A percentile compares a stretch with the other conserved stretches of the same genome.
Conservation (phyloP, 92 coral and sea anemone genomes). For the Montipora capitata region DNA sequence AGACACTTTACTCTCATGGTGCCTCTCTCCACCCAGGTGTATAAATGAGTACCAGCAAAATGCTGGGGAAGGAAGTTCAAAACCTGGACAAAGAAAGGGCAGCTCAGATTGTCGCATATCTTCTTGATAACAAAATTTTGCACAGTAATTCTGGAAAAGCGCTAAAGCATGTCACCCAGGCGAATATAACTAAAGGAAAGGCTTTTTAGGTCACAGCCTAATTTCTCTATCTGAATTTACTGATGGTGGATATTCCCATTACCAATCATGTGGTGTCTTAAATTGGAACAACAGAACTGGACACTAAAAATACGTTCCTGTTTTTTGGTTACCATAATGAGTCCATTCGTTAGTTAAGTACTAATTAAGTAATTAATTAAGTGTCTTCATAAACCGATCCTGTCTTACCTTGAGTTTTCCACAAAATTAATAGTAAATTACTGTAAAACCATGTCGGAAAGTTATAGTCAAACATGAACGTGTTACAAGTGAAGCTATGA, state of each 20-base stretch:
- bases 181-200: constrained; percentile 9
- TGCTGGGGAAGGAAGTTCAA: constrained; percentile 7
- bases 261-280: not conserved
- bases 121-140: not conserved
- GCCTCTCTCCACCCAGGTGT: too few species aligned
- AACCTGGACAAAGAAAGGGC: constrained; percentile 11
- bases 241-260: constrained; percentile 5
- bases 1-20: too few species aligned
- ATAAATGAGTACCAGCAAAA: too few species aligned
- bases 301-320: not conserved
- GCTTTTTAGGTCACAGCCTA: constrained; percentile 3
- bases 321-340: not conserved
- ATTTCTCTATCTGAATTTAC: constrained; percentile 1
- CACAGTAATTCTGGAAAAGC: constrained; percentile 4
- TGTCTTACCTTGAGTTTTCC: constrained; percentile 23
- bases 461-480: constrained; percentile 8
- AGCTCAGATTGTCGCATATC: constrained; percentile 12
- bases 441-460: constrained; percentile 9
- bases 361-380: not conserved
- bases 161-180: not conserved
- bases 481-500: too few species aligned
- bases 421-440: not conserved
- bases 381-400: constrained; percentile 12
- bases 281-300: too few species aligned
- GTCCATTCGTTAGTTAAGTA: constrained; percentile 6